Conservation (phyloP, 1,140 invertebrate species). For the Bicyclus anynana region DNA sequence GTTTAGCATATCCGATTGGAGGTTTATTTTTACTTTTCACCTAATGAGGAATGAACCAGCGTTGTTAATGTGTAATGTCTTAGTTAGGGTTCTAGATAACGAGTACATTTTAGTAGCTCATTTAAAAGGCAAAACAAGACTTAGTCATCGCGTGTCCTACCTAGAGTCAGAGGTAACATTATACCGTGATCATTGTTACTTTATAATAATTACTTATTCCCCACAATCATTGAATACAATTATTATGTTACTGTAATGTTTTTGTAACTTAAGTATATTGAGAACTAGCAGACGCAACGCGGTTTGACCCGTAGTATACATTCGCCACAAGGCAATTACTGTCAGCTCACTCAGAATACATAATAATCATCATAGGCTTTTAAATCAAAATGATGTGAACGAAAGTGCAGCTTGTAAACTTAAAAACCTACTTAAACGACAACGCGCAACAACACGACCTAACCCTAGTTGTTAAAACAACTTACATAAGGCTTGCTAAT, state of each 20-base stretch:
- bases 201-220: conserved; percentile 5
- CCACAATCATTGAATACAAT: neutral
- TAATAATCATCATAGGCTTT: too few species aligned
- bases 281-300: too few species aligned
- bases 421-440: neutral
- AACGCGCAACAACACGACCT: conserved; percentile 13
- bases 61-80: conserved; percentile 19
- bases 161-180: conserved; percentile 17
- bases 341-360: too few species aligned
- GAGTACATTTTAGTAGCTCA: conserved; percentile 21
- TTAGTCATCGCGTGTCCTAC: conserved; percentile 11
- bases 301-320: too few species aligned
- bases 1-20: conserved; percentile 29
- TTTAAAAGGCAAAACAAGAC: conserved; percentile 17
- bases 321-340: too few species aligned
- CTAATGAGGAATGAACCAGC: conserved; percentile 24
- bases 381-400: too few species aligned
- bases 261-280: too few species aligned
- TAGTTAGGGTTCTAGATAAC: conserved; percentile 16
- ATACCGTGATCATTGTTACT: neutral
- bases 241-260: neutral
- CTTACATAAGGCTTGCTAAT: conserved; percentile 19
- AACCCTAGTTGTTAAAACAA: conserved; percentile 11
- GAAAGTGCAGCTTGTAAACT: neutral
- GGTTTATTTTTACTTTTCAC: conserved; percentile 29